Base-by-base conservation (phyloP, 1,140 invertebrate species). In the Cotesia typhae region DNA sequence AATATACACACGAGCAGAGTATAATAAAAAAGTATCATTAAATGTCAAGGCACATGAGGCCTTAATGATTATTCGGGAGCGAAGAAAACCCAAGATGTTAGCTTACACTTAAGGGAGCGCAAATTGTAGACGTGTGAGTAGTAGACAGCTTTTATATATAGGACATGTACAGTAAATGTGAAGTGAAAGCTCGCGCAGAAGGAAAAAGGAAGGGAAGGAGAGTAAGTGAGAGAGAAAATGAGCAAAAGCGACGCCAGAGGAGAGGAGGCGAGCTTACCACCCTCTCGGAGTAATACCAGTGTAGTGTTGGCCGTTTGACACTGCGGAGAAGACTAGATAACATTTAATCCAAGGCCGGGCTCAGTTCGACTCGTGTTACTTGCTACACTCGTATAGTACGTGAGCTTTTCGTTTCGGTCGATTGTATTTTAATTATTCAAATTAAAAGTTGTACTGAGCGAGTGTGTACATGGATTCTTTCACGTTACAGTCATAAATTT, bases 251-350 rank as follows among this genome's bases (percentile, higher is more conserved):
- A 67, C 66, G 66, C 51, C 41, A 51, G 63, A 65, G 20, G 66
- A 67, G 63, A 65, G 20, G 66, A 57, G 66, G 3, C 37, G 35
- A 53, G 47, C 51, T 67, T 67, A 17, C 66, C 41, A 67, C 66
- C 52, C 66, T 51, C 66, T 55, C 66, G 10, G 47, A 28, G 53
- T 52, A 51, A 67, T 17, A 53, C 47, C 71, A 72, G 71, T 72
- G 55, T 72, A 72, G 71, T 57, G 71, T 65, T 65, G 65, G 71
- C 65, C 55, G 65, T 72, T 65, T 61, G 53, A 67, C 71, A 65
- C 55, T 67, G 51, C 71, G 57, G 38, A 59, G 28, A 37, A 52
- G 36, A n/a, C 41, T 36, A 7, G 67, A 41, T 53, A 41, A 20
- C 38, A 72, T 35, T 36, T 35, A 67, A 47, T 65, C 10, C 63